Evolutionary conservation across 2,888 invertebrate species (phyloP).

Genomic region (Mythimna pallens): DNA sequence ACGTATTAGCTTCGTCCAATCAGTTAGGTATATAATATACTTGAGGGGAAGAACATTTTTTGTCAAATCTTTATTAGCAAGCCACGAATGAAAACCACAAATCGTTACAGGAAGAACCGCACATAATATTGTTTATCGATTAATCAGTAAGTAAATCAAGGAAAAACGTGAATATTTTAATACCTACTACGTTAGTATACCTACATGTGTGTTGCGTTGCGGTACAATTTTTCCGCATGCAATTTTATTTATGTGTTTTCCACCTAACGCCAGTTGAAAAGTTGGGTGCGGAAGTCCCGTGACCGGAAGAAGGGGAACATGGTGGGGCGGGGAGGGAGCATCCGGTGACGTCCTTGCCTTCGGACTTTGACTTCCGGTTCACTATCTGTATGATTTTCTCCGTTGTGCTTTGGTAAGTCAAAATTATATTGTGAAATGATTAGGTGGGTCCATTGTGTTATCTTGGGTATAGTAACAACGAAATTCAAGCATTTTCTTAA

Average conservation of each 20-base stretch:
- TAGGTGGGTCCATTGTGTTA: not conserved
- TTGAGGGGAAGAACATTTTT: slow-evolving; percentile 16
- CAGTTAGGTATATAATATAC: not conserved
- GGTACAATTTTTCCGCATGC: slow-evolving; percentile 38
- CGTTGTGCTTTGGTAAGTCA: slow-evolving; percentile 25
- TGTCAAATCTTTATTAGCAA: not conserved
- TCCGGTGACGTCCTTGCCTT: slow-evolving; percentile 78
- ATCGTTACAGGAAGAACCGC: slow-evolving; percentile 35
- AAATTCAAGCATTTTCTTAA: no score
- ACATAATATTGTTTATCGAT: slow-evolving; percentile 29
- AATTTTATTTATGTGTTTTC: slow-evolving; percentile 53
- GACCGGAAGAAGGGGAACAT: slow-evolving; percentile 73
- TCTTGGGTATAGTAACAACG: not conserved
- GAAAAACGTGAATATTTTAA: slow-evolving; percentile 46
- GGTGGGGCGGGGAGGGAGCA: slow-evolving; percentile 64
- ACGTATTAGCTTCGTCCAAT: not conserved
- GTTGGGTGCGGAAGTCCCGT: slow-evolving; percentile 77
- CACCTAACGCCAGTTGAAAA: slow-evolving; percentile 65
- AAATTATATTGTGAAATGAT: slow-evolving; percentile 26
- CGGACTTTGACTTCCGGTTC: slow-evolving; percentile 77
- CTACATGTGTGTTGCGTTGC: not conserved
- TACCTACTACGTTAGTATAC: slow-evolving; percentile 11
- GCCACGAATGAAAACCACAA: slow-evolving; percentile 9
- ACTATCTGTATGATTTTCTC: slow-evolving; percentile 73
- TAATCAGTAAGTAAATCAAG: slow-evolving; percentile 29